Evolutionary conservation across 2,797 vertebrate genomes (phyloP).

Genomic region (Danio aesculapii): DNA sequence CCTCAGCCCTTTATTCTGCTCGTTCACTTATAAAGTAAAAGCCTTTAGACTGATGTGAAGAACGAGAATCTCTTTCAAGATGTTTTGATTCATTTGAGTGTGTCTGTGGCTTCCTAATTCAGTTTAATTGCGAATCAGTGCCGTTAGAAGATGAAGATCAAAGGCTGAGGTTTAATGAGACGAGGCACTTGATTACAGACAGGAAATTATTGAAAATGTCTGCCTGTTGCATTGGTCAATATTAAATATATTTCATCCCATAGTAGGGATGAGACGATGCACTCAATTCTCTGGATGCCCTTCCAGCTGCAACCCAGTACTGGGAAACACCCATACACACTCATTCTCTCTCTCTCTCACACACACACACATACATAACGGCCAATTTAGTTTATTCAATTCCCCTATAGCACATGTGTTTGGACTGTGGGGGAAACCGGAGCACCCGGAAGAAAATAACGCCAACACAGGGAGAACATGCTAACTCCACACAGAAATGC

Average conservation of each 20-base stretch:
- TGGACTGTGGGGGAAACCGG: too few relatives aligned
- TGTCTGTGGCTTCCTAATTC: conserved; percentile 14
- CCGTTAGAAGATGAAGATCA: conserved; percentile 50
- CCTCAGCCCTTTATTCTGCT: not conserved
- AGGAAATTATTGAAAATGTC: not conserved
- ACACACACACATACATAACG: too few relatives aligned
- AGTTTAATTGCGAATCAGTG: conserved; percentile 53
- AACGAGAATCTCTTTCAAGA: not conserved
- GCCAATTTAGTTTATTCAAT: too few relatives aligned
- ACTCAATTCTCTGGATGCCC: too few relatives aligned
- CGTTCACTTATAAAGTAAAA: conserved; percentile 21
- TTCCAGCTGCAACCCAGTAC: too few relatives aligned
- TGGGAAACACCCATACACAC: too few relatives aligned
- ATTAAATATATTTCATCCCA: not conserved
- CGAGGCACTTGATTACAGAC: not conserved
- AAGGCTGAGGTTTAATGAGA: not conserved
- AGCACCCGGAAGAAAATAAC: too few relatives aligned
- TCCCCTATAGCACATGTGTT: too few relatives aligned
- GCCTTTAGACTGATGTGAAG: not conserved
- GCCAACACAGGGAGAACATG: too few relatives aligned
- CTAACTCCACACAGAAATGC: too few relatives aligned
- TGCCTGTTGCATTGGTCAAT: not conserved
- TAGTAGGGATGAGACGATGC: not conserved
- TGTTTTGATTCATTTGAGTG: not conserved
- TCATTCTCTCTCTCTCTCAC: too few relatives aligned